Percentiles rank a stretch among this genome's conserved stretches.
Conservation (phyloP, 2,888 invertebrate genomes). For the Sarcophaga subvicina region DNA sequence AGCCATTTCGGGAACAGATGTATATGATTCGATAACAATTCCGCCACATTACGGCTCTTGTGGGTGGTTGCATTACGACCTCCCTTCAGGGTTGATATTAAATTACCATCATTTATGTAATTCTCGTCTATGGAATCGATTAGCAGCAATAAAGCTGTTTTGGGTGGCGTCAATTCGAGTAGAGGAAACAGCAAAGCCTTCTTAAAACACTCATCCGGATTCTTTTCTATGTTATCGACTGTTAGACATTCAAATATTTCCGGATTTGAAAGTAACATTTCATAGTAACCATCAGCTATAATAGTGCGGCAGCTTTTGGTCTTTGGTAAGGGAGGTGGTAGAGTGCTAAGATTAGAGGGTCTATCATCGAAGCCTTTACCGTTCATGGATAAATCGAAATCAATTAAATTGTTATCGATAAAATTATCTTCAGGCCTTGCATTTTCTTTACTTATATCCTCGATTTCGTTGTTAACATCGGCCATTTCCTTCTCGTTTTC, state of each 20-base stretch:
- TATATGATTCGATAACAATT: slow-evolving; percentile 93
- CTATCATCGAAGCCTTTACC: slow-evolving; percentile 27
- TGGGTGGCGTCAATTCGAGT: slow-evolving; percentile 92
- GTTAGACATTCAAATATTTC: slow-evolving; percentile 91
- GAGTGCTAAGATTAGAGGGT: slow-evolving; percentile 70
- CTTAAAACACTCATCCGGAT: slow-evolving; percentile 96
- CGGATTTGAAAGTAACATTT: slow-evolving; percentile 89
- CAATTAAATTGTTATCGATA: slow-evolving; percentile 69
- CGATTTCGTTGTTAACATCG: slow-evolving; percentile 29
- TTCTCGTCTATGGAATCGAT: slow-evolving; percentile 97
- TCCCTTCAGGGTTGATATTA: slow-evolving; percentile 83
- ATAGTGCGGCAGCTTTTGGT: slow-evolving; percentile 85
- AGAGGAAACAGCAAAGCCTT: slow-evolving; percentile 94
- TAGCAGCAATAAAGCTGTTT: slow-evolving; percentile 91
- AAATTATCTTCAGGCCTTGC: slow-evolving; percentile 11
- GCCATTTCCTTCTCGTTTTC: slow-evolving; percentile 53
- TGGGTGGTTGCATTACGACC: slow-evolving; percentile 77
- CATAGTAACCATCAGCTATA: slow-evolving; percentile 91
- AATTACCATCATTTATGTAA: slow-evolving; percentile 83
- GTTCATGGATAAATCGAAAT: slow-evolving; percentile 72
- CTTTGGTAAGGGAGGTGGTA: slow-evolving; percentile 82
- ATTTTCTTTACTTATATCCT: neutral
- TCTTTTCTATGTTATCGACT: slow-evolving; percentile 91
- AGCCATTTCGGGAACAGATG: slow-evolving; percentile 97
- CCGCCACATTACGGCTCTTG: slow-evolving; percentile 88